These are phyloP conservation scores for Lypha dubia DNA, from an alignment of 2,888 invertebrate species.

Conservation along the genomic window DNA sequence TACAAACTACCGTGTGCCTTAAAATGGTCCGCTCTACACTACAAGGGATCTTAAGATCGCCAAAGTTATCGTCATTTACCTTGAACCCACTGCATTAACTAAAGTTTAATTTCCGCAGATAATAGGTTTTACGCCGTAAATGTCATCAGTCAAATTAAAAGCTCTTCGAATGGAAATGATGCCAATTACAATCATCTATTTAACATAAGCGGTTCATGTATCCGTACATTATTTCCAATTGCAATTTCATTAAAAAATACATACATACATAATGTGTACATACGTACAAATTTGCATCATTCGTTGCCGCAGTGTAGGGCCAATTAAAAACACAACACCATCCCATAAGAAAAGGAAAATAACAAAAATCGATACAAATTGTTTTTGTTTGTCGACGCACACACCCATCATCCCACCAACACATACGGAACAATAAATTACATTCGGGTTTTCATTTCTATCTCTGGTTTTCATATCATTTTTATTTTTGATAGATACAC, in stretches of 20 bases:
- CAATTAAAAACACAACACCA: neutral
- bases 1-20: too few relatives aligned
- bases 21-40: too few relatives aligned
- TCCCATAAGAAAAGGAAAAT: conserved; percentile 33
- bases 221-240: neutral
- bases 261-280: too few relatives aligned
- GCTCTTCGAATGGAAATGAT: too few relatives aligned
- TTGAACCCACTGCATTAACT: too few relatives aligned
- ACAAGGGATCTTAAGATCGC: too few relatives aligned
- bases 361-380: conserved; percentile 63
- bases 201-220: too few relatives aligned
- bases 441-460: conserved; percentile 32
- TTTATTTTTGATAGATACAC: conserved; percentile 65
- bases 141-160: too few relatives aligned
- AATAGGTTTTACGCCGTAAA: too few relatives aligned
- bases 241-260: neutral
- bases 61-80: too few relatives aligned
- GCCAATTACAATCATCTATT: too few relatives aligned
- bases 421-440: neutral
- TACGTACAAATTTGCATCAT: neutral
- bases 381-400: conserved; percentile 18
- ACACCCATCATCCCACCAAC: conserved; percentile 24
- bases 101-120: too few relatives aligned
- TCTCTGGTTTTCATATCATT: conserved; percentile 35
- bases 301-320: neutral